phyloP scores from a whole-genome alignment of 2,888 invertebrate species.

The Cyclophora punctaria region DNA sequence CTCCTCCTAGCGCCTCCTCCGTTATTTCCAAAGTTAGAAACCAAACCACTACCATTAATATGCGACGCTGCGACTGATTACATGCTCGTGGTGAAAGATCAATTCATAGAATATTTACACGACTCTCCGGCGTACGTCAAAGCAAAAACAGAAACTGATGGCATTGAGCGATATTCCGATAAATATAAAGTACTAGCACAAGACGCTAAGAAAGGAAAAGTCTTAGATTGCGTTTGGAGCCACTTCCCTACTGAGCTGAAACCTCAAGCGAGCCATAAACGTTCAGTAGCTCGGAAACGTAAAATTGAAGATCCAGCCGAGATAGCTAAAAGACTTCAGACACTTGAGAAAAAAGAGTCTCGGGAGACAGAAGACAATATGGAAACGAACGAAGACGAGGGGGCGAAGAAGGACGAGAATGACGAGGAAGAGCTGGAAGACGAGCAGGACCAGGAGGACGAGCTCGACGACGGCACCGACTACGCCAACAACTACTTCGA shows the following conservation, averaged over 20 bases:
- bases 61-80: constrained; percentile 78
- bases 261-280: constrained; percentile 62
- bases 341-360: constrained; percentile 79
- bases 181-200: constrained; percentile 70
- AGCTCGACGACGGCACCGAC: constrained; percentile 92
- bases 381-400: constrained; percentile 58
- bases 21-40: constrained; percentile 75
- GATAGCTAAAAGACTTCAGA: constrained; percentile 73
- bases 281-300: constrained; percentile 41
- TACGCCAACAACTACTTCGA: constrained; percentile 92
- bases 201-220: constrained; percentile 59
- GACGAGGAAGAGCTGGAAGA: constrained; percentile 76
- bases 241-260: constrained; percentile 78
- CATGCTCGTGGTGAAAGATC: constrained; percentile 81
- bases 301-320: constrained; percentile 53
- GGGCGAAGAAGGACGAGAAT: constrained; percentile 70
- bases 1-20: constrained; percentile 72
- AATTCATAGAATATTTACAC: constrained; percentile 81
- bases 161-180: constrained; percentile 75
- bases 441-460: constrained; percentile 84
- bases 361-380: constrained; percentile 65
- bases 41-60: constrained; percentile 69
- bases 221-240: constrained; percentile 74
- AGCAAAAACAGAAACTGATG: constrained; percentile 60
- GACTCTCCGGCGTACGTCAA: constrained; percentile 79